Base-by-base conservation (phyloP, 2,113 vertebrate species). In the Myotis lucifugus region DNA sequence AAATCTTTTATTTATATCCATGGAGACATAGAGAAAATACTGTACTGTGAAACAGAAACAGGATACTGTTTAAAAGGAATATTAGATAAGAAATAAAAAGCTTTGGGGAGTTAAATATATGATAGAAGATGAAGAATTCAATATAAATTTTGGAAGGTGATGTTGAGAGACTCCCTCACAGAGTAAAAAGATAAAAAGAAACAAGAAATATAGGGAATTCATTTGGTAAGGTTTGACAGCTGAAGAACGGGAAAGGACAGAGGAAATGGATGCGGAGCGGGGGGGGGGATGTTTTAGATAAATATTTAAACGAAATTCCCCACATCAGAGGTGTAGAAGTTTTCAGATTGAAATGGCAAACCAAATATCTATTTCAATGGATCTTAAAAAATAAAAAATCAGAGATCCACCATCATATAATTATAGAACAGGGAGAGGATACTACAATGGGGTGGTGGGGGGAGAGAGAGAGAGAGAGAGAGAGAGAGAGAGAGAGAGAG, bases 61-160 rank as follows among this genome's bases (percentile, higher is more conserved):
- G 34, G 32, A 17, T 61, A 50, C 50, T 85, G n/a, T 34, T 46
- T 34, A 66, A 91, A 77, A 85, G 27, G 29, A 61, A 70, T 88
- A 70, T 37, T 79, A 56, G 42, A 64, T 50, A 37, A 78, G 19
- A 56, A 11, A n/a, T 34, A 46, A 42, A 83, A 91, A 85, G 0
- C 40, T 77, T 67, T 23, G 9, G 48, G 48, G 64, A 88, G 27
- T 92, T 90, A 92, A 66, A 85, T 77, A 56, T 52, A 7, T 17
- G 34, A 84, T 1, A n/a, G 21, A 66, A 82, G 66, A 74, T 86
- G 69, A 90, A 82, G 93, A 72, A 85, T 66, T 93, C 61, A 85
- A 82, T 82, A 67, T 34, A 73, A 40, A 37, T 83, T 93, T 81
- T 90, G 40, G 79, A 94, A 59, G 21, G 29, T 61, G 81, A 73